Evolutionary conservation across 2,797 vertebrate genomes (phyloP).

Genomic region (Synanceia verrucosa): DNA sequence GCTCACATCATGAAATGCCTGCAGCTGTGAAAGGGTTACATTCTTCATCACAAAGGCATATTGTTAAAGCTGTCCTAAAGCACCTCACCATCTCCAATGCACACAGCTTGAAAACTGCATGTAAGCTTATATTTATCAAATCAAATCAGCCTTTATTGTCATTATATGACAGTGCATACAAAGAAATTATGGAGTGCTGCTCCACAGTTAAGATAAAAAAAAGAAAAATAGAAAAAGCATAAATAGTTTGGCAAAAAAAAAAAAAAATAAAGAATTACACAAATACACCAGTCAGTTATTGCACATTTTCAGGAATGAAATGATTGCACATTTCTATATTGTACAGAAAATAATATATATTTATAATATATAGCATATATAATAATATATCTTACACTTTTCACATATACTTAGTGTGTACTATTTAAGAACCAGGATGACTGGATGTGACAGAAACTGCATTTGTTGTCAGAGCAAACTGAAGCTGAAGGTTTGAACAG

Average conservation of each 20-base stretch:
- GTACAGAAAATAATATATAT: no score
- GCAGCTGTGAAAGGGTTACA: constrained; percentile 38
- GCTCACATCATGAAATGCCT: constrained; percentile 49
- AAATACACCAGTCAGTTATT: no score
- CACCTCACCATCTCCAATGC: background rate
- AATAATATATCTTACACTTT: background rate
- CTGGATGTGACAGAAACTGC: background rate
- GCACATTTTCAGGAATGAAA: no score
- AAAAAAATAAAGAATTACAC: background rate
- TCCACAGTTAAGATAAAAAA: no score
- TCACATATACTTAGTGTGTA: background rate
- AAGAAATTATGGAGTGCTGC: no score
- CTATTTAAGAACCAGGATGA: background rate
- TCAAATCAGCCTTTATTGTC: no score
- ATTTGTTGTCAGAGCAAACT: background rate
- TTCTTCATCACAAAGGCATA: constrained; percentile 45
- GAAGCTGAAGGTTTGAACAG: background rate
- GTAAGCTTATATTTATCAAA: background rate
- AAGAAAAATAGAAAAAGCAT: no score
- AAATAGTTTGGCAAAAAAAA: background rate
- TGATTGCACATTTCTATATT: no score
- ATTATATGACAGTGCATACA: no score
- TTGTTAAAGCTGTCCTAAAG: constrained; percentile 15
- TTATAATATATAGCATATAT: no score
- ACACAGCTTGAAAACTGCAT: background rate